Conservation (phyloP, 1,140 invertebrate species). For the Drosophila triauraria region DNA sequence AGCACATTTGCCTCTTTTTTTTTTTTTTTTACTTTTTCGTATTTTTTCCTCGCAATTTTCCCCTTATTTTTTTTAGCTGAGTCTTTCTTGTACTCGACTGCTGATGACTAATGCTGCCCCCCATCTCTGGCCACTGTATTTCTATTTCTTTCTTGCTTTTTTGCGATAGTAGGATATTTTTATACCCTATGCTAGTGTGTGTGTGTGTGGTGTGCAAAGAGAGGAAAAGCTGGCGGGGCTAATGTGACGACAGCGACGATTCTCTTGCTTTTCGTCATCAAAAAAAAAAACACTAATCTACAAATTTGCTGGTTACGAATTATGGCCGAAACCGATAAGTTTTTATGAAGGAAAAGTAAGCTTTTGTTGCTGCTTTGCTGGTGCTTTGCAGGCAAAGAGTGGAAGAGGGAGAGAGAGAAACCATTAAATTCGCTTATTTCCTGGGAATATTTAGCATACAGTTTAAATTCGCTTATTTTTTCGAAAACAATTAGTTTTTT, state of each 20-base stretch:
- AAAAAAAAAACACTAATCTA: slow-evolving; percentile 24
- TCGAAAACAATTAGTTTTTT: neutral
- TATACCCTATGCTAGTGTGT: slow-evolving; percentile 15
- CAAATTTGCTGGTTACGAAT: neutral
- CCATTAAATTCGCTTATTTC: too few species aligned
- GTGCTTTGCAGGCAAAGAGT: too few species aligned
- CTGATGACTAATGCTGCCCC: slow-evolving; percentile 43
- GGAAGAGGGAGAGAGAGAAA: too few species aligned
- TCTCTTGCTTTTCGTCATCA: slow-evolving; percentile 40
- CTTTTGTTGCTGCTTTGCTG: neutral
- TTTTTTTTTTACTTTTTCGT: slow-evolving; percentile 16
- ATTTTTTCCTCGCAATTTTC: slow-evolving; percentile 19
- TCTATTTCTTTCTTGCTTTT: slow-evolving; percentile 16
- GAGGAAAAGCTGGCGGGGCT: slow-evolving; percentile 17
- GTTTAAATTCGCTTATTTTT: too few species aligned
- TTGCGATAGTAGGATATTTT: slow-evolving; percentile 53
- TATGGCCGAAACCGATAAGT: neutral
- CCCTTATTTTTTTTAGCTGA: slow-evolving; percentile 11
- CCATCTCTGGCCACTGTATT: slow-evolving; percentile 2
- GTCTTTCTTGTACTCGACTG: slow-evolving; percentile 17
- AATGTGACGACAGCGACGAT: slow-evolving; percentile 44
- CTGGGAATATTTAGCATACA: too few species aligned
- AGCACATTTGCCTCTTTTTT: slow-evolving; percentile 13
- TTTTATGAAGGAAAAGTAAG: neutral
- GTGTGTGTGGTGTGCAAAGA: neutral